phyloP scores from a whole-genome alignment of 2,797 vertebrate species.

The Bothrops alternatus region DNA sequence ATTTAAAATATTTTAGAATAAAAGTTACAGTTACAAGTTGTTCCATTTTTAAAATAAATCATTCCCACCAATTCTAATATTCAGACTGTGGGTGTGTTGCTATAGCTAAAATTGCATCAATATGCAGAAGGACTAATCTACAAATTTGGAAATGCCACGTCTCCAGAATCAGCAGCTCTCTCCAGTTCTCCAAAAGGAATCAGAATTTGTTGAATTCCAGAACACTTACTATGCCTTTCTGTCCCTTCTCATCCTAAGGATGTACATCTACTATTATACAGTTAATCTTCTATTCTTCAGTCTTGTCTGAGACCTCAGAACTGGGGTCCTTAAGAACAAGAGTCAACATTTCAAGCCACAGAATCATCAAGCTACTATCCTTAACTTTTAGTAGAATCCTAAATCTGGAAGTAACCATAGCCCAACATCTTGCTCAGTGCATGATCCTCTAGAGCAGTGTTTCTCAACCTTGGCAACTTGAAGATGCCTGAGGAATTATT shows the following conservation, averaged over 20 bases:
- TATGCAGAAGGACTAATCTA: not conserved
- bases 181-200: not conserved
- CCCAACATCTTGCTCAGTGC: not conserved
- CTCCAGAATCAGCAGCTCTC: not conserved
- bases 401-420: not conserved
- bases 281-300: not conserved
- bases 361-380: not conserved
- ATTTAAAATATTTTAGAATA: not conserved
- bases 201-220: not conserved
- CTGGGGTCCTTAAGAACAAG: not conserved
- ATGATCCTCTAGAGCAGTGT: not conserved
- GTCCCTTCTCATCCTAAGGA: not conserved
- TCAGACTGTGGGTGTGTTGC: not conserved
- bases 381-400: not conserved
- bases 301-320: not conserved
- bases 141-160: not conserved
- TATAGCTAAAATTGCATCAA: not conserved
- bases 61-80: not conserved
- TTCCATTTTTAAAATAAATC: not conserved
- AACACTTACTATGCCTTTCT: not conserved
- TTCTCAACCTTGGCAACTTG: not conserved
- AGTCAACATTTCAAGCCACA: not conserved
- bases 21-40: not conserved
- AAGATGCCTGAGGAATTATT: not conserved
- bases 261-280: not conserved